Evolutionary conservation across 1,140 invertebrate species (phyloP), one percentile per base, ranked within the genome.

Genomic region (Oncopodura yosiiana): DNA sequence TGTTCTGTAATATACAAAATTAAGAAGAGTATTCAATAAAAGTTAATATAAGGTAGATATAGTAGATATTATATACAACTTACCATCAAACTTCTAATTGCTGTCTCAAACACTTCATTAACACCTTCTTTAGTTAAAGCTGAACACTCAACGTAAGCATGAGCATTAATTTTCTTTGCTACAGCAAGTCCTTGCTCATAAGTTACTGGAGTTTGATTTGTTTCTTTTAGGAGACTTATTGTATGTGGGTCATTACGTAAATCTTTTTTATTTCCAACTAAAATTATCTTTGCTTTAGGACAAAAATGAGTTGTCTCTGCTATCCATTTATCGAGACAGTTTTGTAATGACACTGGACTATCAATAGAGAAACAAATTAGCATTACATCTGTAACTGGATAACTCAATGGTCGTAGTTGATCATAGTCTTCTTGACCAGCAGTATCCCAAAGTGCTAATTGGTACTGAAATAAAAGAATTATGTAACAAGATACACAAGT

Each of bases 391-490:
- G 79, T 80, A 63, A 80, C 77, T 4, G 79, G 78, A 62, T 81
- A 81, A 36, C 76, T 78, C 3, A 81, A 68, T 4, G 79, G 79
- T 53, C 79, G 70, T 29, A 81, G 69, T 53, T 78, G 65, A 65
- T 81, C 79, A 64, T 81, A 81, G 64, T 80, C 79, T 67, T 80
- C 78, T 66, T 80, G 78, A 19, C 78, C 79, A 14, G 78, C 78
- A 38, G 79, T 81, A 68, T 81, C 79, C 79, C 79, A 81, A 50
- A 81, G 66, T 23, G 77, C 78, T 39, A 82, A 65, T 66, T 81
- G 76, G 58, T 81, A 76, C n/a, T n/a, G n/a, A n/a, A n/a, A n/a
- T n/a, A n/a, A n/a, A n/a, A n/a, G n/a, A n/a, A n/a, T n/a, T n/a
- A n/a, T n/a, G n/a, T n/a, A n/a, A n/a, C n/a, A n/a, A n/a, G n/a